These are phyloP conservation scores for Chaetorhynchus papuensis DNA, from an alignment of 2,113 vertebrate genomes.

Conservation along the genomic window DNA sequence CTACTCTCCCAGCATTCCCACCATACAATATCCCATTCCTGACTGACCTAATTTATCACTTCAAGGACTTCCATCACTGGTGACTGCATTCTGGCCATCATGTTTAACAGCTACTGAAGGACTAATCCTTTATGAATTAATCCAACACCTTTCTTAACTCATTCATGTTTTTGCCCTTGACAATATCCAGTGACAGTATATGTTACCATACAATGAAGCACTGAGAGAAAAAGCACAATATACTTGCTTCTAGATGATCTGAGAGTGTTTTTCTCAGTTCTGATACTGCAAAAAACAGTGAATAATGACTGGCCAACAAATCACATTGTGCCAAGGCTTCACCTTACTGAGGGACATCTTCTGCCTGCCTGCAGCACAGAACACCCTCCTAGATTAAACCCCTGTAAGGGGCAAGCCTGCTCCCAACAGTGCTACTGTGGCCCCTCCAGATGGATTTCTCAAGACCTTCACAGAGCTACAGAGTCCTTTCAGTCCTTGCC, in stretches of 20 bases:
- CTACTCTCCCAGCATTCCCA: background rate
- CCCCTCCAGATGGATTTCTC: background rate
- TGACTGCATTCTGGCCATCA: background rate
- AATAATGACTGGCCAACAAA: background rate
- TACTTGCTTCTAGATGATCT: background rate
- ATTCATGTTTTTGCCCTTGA: background rate
- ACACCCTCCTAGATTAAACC: background rate
- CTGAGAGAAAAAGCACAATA: background rate
- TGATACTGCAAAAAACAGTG: background rate
- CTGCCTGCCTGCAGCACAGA: background rate
- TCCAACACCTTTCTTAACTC: background rate
- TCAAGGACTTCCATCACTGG: background rate
- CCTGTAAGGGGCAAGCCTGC: background rate
- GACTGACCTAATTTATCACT: background rate
- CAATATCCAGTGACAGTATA: background rate
- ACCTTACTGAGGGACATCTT: background rate
- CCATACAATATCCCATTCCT: background rate
- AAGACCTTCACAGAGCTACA: background rate
- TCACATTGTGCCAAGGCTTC: background rate
- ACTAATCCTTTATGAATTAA: background rate
- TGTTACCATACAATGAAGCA: background rate
- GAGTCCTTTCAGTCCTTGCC: background rate
- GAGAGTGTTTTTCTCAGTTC: background rate
- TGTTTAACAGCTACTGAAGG: background rate
- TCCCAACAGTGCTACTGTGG: background rate